Evolutionary conservation across 1,140 invertebrate genomes (phyloP).

Genomic region (Bombus impatiens): DNA sequence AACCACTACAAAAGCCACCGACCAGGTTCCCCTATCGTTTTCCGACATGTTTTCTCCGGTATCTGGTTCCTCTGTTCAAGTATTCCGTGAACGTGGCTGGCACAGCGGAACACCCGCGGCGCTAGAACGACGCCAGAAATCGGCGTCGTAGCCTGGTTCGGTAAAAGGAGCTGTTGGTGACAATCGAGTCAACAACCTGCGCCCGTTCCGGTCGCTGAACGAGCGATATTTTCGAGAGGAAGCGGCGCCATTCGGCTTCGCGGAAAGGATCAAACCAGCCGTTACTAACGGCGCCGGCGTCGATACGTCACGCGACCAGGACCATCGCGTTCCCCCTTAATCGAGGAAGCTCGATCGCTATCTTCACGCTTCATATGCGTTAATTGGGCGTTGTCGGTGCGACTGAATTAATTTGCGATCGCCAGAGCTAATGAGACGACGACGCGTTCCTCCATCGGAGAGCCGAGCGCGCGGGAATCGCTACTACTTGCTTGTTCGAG

Average conservation of each 20-base stretch:
- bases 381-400: conserved; percentile 74
- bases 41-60: background rate
- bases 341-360: conserved; percentile 67
- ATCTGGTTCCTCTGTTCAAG: conserved; percentile 31
- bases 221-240: conserved; percentile 71
- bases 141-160: conserved; percentile 17
- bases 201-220: conserved; percentile 71
- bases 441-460: conserved; percentile 27
- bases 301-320: conserved; percentile 35
- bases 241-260: conserved; percentile 63
- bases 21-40: background rate
- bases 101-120: conserved; percentile 25
- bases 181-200: conserved; percentile 75
- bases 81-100: conserved; percentile 29
- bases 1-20: background rate
- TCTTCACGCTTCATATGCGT: conserved; percentile 74
- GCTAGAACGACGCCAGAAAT: conserved; percentile 18
- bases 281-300: conserved; percentile 54
- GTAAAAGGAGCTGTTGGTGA: conserved; percentile 63
- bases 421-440: conserved; percentile 65
- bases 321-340: conserved; percentile 29
- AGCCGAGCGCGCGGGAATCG: conserved; percentile 16
- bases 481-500: background rate
- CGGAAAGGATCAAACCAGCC: conserved; percentile 57
- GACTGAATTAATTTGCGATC: conserved; percentile 76